Evolutionary conservation across 2,113 vertebrate genomes (phyloP), one percentile per base, ranked within the genome.

Genomic region (Austrofundulus limnaeus): DNA sequence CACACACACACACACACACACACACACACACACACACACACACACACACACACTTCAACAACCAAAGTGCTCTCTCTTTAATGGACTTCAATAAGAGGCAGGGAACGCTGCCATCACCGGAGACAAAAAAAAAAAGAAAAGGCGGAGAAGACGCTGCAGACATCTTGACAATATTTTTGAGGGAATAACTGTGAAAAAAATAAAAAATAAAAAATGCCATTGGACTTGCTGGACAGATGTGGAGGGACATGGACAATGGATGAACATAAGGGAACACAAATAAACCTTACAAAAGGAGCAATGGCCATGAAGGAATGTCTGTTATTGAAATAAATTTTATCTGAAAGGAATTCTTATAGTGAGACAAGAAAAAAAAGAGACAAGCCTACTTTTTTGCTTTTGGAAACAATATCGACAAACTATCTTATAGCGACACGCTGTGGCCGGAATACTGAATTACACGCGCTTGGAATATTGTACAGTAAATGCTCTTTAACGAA

Each of bases 21-120:
- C 25, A 21, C 66, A 75, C 23, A 60, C 28, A 15, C 17, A 52
- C 20, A 58, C 5, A 23, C 28, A 62, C 24, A 53, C 23, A 47
- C 17, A 58, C 37, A 45, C 49, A 71, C 72, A 82, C 80, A 88
- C 82, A 87, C 84, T 70, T 88, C 83, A 76, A 87, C 89, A 89
- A 93, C 92, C 92, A 93, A 93, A 93, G 92, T 93, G 92, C 92
- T 93, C 89, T 91, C 86, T 92, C 84, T 90, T 85, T 87, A 89
- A 88, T 83, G 83, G 86, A 91, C 87, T 87, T 87, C 82, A 88
- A 89, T 74, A 79, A 84, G 77, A 81, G 76, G 87, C 85, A 83
- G 71, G 75, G 65, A 82, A 86, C 61, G 57, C 77, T 72, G 78
- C 83, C 74, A 83, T 85, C 83, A 81, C 81, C 56, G 72, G 80